A percentile compares a stretch with the other conserved stretches of the same genome.
phyloP scores from a whole-genome alignment of 2,797 vertebrate species.

The Diplodus sargus region DNA sequence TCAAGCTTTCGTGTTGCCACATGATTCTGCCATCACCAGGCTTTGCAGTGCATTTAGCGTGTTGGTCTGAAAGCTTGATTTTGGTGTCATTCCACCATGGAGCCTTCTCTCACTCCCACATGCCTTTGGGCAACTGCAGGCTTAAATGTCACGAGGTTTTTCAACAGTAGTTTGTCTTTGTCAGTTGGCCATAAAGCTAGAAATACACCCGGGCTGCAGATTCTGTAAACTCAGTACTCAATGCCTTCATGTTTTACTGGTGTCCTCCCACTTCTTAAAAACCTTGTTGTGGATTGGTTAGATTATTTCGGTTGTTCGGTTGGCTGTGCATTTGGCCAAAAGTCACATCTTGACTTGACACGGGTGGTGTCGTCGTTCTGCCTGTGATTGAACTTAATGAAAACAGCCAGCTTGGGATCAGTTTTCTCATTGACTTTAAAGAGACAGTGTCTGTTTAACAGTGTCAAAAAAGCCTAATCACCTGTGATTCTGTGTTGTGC shows the following conservation, averaged over 20 bases:
- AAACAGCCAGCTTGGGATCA: background rate
- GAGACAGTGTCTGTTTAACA: slow-evolving; percentile 9
- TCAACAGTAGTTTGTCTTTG: slow-evolving; percentile 12
- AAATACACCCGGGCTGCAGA: slow-evolving; percentile 1
- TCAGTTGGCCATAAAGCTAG: background rate
- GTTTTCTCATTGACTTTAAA: slow-evolving; percentile 3
- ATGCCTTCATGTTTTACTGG: slow-evolving; percentile 3
- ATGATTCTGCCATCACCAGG: background rate
- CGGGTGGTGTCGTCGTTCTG: background rate
- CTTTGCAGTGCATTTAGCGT: background rate
- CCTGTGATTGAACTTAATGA: background rate
- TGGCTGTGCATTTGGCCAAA: background rate
- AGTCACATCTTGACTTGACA: background rate
- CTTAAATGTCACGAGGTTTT: background rate
- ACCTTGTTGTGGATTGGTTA: background rate
- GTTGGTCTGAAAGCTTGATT: background rate
- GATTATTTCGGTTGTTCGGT: background rate
- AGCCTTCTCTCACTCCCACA: background rate
- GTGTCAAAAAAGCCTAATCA: slow-evolving; percentile 59
- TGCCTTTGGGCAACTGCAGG: slow-evolving; percentile 14
- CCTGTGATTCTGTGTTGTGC: slow-evolving; percentile 20
- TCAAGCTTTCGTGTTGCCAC: background rate
- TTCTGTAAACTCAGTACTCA: background rate
- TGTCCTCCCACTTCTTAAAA: background rate
- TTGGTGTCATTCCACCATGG: background rate